Base-by-base conservation (phyloP, 92 coral and sea anemone species). In the Muricea muricata region DNA sequence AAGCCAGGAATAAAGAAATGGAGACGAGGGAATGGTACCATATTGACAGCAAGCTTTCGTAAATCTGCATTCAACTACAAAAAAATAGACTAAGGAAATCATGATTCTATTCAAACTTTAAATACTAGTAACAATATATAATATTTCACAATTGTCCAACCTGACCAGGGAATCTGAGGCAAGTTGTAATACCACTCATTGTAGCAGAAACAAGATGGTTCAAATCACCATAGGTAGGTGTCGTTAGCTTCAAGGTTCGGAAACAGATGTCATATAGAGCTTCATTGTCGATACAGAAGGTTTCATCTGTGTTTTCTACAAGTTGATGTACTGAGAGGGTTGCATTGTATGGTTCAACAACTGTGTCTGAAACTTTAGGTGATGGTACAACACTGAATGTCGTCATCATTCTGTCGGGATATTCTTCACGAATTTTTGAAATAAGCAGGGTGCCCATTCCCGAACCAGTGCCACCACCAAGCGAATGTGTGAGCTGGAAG, bases 1-100 rank as follows among this genome's bases (percentile, higher is more conserved):
- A 94, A 94, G 35, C 98, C 98, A 80, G 98, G 98, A 93, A 94
- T 94, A 93, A 94, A 94, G 94, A 94, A 94, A 79, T 94, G 98
- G 46, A 94, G 97, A 58, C 98, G 97, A 4, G 98, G 98, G 86
- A 94, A 94, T 21, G 98, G 98, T n/a, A 94, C 98, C 98, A 94
- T 94, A 89, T 94, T 94, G 29, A 94, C 98, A 11, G 98, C 98
- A 20, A 94, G 75, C 58, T 94, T 94, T 46, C 98, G 80, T 32
- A 94, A 79, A 66, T 94, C 98, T 55, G 98, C 98, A 39, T 94
- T 94, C 80, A 92, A 52, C 95, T 92, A 66, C n/a, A n/a, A n/a
- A n/a, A n/a, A n/a, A n/a, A n/a, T n/a, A n/a, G n/a, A n/a, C n/a
- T n/a, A n/a, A n/a, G n/a, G n/a, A n/a, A n/a, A n/a, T n/a, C n/a